phyloP scores from a whole-genome alignment of 2,888 invertebrate species.

The Noctua comes region DNA sequence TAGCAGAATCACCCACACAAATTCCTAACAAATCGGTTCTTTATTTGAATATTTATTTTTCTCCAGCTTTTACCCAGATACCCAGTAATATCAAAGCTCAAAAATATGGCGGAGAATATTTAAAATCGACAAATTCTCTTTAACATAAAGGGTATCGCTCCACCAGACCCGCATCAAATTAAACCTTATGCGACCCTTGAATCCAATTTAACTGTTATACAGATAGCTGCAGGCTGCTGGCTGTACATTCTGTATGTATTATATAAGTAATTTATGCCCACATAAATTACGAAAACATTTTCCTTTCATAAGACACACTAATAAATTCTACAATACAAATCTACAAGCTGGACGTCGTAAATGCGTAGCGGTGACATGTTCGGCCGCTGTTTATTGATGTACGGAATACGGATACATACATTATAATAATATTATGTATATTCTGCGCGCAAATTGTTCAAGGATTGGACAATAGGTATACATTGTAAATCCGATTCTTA shows the following conservation, averaged over 20 bases:
- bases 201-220: conserved; percentile 84
- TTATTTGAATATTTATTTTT: conserved; percentile 26
- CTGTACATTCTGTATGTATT: conserved; percentile 52
- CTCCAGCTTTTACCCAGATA: conserved; percentile 21
- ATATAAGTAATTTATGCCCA: conserved; percentile 81
- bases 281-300: conserved; percentile 82
- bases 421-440: conserved; percentile 25
- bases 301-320: conserved; percentile 76
- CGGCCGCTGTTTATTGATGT: conserved; percentile 26
- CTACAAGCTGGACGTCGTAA: conserved; percentile 48
- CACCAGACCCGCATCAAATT: conserved; percentile 82
- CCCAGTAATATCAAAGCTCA: conserved; percentile 45
- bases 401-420: conserved; percentile 32
- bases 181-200: conserved; percentile 80
- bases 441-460: conserved; percentile 7
- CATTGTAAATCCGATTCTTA: background rate
- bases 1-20: background rate
- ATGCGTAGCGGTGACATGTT: conserved; percentile 42
- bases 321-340: conserved; percentile 66
- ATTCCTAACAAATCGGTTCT: background rate
- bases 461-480: background rate
- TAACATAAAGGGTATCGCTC: conserved; percentile 74
- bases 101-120: conserved; percentile 69
- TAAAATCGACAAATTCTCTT: conserved; percentile 76
- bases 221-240: conserved; percentile 74